Evolutionary conservation across 2,113 vertebrate genomes (phyloP).

Genomic region (Macroglossus sobrinus): DNA sequence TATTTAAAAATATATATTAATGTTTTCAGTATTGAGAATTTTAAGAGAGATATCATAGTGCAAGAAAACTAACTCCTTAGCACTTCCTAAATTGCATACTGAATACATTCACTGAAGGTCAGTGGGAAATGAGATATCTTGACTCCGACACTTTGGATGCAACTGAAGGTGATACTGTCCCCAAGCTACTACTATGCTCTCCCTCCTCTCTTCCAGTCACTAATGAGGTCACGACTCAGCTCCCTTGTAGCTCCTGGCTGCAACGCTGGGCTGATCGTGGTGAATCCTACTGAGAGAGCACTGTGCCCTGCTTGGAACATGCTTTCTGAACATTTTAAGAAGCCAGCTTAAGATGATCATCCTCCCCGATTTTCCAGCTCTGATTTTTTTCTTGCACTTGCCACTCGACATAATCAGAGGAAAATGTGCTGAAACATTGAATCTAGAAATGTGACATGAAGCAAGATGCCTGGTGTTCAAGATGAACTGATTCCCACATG

Average conservation of each 20-base stretch:
- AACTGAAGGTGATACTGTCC: neutral
- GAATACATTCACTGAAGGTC: neutral
- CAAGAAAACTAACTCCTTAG: neutral
- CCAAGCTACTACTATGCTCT: neutral
- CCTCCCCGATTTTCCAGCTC: neutral
- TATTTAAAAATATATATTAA: neutral
- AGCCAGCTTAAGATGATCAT: neutral
- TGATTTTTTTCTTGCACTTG: neutral
- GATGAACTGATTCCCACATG: neutral
- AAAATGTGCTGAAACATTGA: neutral
- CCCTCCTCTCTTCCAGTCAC: neutral
- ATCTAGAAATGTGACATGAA: neutral
- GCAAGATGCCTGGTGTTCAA: neutral
- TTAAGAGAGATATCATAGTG: neutral
- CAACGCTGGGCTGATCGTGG: accelerated
- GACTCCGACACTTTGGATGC: neutral
- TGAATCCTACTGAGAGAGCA: neutral
- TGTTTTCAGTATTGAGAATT: neutral
- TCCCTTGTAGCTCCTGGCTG: neutral
- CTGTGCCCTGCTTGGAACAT: neutral
- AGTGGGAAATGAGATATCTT: neutral
- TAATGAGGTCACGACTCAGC: neutral
- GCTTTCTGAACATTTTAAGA: neutral
- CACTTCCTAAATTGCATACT: neutral
- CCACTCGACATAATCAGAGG: neutral